Evolutionary conservation across 2,113 vertebrate genomes (phyloP), one percentile per base, ranked within the genome.

Genomic region (Hippocampus abdominalis): DNA sequence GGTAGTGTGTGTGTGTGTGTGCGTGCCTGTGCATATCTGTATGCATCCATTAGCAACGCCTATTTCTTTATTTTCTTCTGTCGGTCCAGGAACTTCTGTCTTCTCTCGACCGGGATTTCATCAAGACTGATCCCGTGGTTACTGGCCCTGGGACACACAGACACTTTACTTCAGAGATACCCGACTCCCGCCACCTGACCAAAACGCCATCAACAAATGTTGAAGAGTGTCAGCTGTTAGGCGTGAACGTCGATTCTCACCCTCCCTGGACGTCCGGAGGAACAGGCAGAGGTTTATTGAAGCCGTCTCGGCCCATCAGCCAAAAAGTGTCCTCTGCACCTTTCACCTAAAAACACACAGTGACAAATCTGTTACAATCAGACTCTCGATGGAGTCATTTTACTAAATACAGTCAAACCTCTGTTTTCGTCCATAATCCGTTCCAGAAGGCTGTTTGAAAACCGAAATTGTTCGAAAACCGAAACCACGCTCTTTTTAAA

Each of bases 111-210:
- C 0, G 95, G 94, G 64, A 96, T 94, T 78, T 95, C 94, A 2
- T 94, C 92, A 49, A 96, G 75, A 66, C 89, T 91, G 77, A 96
- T 94, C 0, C 95, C 95, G 0, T 96, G 94, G 64, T 90, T 94
- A 81, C 92, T 94, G 20, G 87, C 88, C 75, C 95, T 94, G 76
- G 18, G 42, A 69, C 8, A 27, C 29, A 15, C 67, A 69, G 8
- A 60, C 5, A 53, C n/a, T 11, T 13, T 5, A 32, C 57, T 29
- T 60, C 27, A 29, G 27, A 2, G 27, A 29, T 25, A 12, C n/a
- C n/a, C n/a, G n/a, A n/a, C n/a, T 13, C 1, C 4, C 4, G 0
- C 8, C n/a, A 1, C 23, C 8, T 1, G 1, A 54, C 9, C 9
- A n/a, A n/a, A n/a, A 57, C 6, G 6, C 5, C 3, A 15, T 13